These are phyloP conservation scores for Alexandromys oeconomus DNA, from an alignment of 2,797 vertebrate species.

Conservation along the genomic window DNA sequence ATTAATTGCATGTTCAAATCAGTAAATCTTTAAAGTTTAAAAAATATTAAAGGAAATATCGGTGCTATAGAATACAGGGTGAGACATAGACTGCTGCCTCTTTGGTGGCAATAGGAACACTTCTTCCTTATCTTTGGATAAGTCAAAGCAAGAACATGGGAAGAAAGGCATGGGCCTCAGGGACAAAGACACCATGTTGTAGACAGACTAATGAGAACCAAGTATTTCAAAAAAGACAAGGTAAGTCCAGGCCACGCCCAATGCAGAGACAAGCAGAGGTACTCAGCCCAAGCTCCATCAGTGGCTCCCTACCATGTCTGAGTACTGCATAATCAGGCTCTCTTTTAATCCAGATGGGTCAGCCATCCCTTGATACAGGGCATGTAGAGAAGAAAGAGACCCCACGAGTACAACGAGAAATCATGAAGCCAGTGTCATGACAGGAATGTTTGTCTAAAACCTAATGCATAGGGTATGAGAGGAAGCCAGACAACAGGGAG, in stretches of 20 bases:
- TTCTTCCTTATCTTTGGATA: neutral
- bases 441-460: neutral
- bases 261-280: neutral
- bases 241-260: no score
- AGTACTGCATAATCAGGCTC: fast-evolving
- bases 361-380: neutral
- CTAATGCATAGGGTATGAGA: neutral
- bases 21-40: neutral
- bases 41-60: neutral
- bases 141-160: neutral
- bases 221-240: neutral
- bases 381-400: neutral
- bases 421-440: neutral
- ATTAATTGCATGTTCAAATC: neutral
- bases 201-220: neutral
- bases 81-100: neutral
- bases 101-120: no score
- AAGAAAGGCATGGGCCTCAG: no score
- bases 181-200: neutral
- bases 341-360: neutral
- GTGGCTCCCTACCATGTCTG: fast-evolving
- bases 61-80: neutral
- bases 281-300: neutral
- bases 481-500: neutral
- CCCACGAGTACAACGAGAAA: neutral